Evolutionary conservation across 92 coral and sea anemone genomes (phyloP).

Genomic region (Phenganax marumi): DNA sequence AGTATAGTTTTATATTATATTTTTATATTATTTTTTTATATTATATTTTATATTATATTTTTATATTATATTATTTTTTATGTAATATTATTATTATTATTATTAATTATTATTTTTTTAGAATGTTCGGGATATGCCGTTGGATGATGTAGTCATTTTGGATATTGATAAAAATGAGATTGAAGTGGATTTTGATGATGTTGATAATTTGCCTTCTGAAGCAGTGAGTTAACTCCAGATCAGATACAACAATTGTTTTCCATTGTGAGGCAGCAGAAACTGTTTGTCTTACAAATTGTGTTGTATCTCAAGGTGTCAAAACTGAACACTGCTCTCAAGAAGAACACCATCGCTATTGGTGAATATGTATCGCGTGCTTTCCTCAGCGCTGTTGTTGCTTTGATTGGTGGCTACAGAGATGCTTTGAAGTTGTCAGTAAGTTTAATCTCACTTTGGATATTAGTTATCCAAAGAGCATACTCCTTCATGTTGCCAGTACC

Average conservation of each 20-base stretch:
- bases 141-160: slow-evolving; percentile 89
- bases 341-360: slow-evolving; percentile 72
- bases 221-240: slow-evolving; percentile 55
- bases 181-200: slow-evolving; percentile 78
- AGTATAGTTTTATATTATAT: no score
- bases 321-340: slow-evolving; percentile 81
- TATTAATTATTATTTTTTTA: slow-evolving; percentile 38
- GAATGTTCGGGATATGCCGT: slow-evolving; percentile 88
- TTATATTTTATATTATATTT: neutral
- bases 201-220: slow-evolving; percentile 67
- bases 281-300: neutral
- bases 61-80: no score
- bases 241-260: no score
- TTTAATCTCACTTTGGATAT: neutral
- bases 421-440: slow-evolving; percentile 83
- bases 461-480: no score
- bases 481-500: no score
- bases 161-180: slow-evolving; percentile 86
- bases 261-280: neutral
- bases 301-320: slow-evolving; percentile 53
- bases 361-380: slow-evolving; percentile 88
- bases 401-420: slow-evolving; percentile 90
- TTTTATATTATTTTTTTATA: neutral
- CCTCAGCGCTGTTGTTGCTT: slow-evolving; percentile 79
- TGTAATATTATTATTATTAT: no score